Conservation (phyloP, 1,140 invertebrate species). For the Arctopsyche grandis region DNA sequence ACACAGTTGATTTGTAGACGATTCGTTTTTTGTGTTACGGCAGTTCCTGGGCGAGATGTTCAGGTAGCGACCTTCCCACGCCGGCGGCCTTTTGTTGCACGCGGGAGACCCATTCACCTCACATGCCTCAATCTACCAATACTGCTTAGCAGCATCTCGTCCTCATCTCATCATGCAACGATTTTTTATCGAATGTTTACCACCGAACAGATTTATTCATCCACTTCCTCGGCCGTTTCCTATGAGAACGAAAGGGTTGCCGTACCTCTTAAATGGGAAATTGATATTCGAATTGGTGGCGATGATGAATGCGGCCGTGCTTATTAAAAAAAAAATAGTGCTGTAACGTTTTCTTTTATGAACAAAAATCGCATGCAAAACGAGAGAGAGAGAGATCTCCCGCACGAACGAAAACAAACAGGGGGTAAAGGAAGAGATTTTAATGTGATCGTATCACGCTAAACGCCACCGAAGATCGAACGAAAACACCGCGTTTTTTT, state of each 20-base stretch:
- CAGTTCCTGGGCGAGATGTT: slow-evolving; percentile 19
- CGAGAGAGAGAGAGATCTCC: slow-evolving; percentile 38
- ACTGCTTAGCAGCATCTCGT: neutral
- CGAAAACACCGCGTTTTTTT: slow-evolving; percentile 49
- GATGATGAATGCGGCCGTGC: neutral
- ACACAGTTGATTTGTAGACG: slow-evolving; percentile 9
- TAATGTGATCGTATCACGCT: slow-evolving; percentile 53
- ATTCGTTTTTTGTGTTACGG: slow-evolving; percentile 5
- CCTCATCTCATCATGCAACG: slow-evolving; percentile 28
- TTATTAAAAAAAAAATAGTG: neutral
- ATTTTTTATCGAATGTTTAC: slow-evolving; percentile 23
- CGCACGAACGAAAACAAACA: slow-evolving; percentile 53
- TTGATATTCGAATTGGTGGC: neutral
- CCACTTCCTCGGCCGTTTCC: slow-evolving; percentile 18
- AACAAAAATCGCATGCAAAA: slow-evolving; percentile 29
- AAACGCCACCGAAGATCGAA: slow-evolving; percentile 39
- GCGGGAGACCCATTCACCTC: slow-evolving; percentile 32
- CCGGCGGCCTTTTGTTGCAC: slow-evolving; percentile 40
- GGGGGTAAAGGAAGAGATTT: slow-evolving; percentile 37
- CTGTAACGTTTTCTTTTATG: neutral
- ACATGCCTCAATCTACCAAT: slow-evolving; percentile 9
- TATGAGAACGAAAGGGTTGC: neutral
- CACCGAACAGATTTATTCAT: neutral
- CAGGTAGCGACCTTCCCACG: slow-evolving; percentile 54
- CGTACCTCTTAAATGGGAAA: neutral